Conservation (phyloP, 2,113 vertebrate genomes). For the Campylomormyrus tamandua region DNA sequence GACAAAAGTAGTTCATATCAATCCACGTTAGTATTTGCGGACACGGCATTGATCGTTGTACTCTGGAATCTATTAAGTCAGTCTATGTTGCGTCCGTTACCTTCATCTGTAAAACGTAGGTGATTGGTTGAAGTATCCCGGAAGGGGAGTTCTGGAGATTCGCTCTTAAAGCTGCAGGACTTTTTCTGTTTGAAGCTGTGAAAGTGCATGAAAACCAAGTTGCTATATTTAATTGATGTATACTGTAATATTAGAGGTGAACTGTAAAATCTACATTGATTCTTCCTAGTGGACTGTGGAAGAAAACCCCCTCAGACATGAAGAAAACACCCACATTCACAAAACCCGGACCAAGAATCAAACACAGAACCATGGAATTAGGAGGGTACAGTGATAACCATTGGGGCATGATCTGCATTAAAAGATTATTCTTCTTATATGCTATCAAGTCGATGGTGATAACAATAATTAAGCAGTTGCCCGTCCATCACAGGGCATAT, state of each 20-base stretch:
- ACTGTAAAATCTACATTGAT: neutral
- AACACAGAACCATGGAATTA: neutral
- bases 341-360: neutral
- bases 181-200: neutral
- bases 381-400: neutral
- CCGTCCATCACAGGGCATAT: neutral
- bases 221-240: neutral
- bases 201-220: neutral
- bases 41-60: neutral
- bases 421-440: neutral
- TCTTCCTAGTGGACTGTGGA: neutral
- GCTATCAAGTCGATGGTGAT: neutral
- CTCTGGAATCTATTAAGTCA: conserved; percentile 13
- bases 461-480: neutral
- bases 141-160: neutral
- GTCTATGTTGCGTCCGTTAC: neutral
- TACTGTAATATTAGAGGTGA: neutral
- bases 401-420: neutral
- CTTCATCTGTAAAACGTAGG: neutral
- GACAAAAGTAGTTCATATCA: conserved; percentile 32
- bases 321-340: neutral
- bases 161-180: neutral
- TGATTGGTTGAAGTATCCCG: neutral
- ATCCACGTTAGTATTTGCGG: accelerated
- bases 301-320: neutral